Conservation (phyloP, 2,113 vertebrate species). For the Gasterosteus nipponicus region DNA sequence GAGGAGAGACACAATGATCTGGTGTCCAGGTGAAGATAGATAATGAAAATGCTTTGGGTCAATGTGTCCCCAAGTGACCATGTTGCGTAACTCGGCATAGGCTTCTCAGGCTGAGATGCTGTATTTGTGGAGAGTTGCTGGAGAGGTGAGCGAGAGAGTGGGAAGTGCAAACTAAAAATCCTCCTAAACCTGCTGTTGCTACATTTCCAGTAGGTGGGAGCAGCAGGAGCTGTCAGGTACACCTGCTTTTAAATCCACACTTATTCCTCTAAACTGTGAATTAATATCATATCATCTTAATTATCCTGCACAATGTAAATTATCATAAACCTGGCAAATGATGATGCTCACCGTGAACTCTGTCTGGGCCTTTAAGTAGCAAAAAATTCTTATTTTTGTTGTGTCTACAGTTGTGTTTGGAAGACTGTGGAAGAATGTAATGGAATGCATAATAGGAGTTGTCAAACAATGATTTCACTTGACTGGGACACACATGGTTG, state of each 20-base stretch:
- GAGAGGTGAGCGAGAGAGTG: constrained; percentile 47
- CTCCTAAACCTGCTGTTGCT: constrained; percentile 52
- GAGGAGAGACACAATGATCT: constrained; percentile 35
- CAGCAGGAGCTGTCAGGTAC: constrained; percentile 59
- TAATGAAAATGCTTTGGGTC: constrained; percentile 14
- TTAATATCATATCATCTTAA: constrained; percentile 12
- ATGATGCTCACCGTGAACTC: background rate
- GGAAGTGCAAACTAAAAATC: constrained; percentile 43
- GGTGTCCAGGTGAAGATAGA: constrained; percentile 9
- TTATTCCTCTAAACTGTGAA: constrained; percentile 39
- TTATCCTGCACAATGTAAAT: constrained; percentile 20
- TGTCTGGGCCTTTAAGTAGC: background rate
- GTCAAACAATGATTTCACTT: background rate
- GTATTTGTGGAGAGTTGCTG: constrained; percentile 35
- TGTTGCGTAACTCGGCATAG: constrained; percentile 23
- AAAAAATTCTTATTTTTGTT: background rate
- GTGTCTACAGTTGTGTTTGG: background rate
- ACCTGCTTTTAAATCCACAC: constrained; percentile 52
- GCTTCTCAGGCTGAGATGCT: constrained; percentile 18
- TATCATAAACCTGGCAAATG: background rate
- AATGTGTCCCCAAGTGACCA: constrained; percentile 6
- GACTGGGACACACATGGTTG: background rate
- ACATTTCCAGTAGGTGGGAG: constrained; percentile 51
- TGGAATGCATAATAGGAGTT: background rate
- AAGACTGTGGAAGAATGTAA: background rate